Evolutionary conservation across 1,140 invertebrate genomes (phyloP), one percentile per base, ranked within the genome.

Genomic region (Palaemon carinicauda): DNA sequence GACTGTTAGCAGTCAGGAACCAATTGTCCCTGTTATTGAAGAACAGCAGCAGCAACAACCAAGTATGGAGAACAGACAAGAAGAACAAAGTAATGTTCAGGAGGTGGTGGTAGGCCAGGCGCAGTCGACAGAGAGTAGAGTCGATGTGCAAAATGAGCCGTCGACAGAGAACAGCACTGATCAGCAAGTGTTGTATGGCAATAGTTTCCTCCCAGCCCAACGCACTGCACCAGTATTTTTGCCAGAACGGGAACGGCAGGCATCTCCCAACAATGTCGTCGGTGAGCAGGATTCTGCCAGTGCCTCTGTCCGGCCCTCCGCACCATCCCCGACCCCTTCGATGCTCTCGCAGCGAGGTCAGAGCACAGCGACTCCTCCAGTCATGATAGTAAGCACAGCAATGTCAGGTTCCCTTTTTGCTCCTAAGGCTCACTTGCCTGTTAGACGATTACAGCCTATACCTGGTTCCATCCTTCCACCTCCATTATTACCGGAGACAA

Each of bases 201-300:
- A 86, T 33, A 80, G 33, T n/a, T 86, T 86, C 50, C 50, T 86
- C 19, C 77, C 50, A 29, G 54, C 83, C 24, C 50, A 33, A 4
- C 77, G 41, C 60, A 86, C 83, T 17, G 83, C 83, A 15, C 83
- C 83, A 24, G 83, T 86, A 7, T 86, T 86, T 53, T 51, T 86
- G 1, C 83, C 83, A 17, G 83, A 86, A 29, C 33, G 29, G n/a
- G 24, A 71, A 27, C 4, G 21, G 12, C 24, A 31, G 29, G 24
- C n/a, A 56, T 27, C 78, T 56, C 33, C 33, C 17, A 17, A 12
- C 27, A 19, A 31, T 4, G 50, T n/a, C 24, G 50, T n/a, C 24
- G 21, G 19, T 14, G 2, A 60, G 75, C 83, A 86, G 19, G 29
- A 52, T 33, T 31, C 15, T 80, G 31, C 21, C 77, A 21, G 15